A percentile compares a stretch with the other conserved stretches of the same genome.
Conservation (phyloP, 2,888 invertebrate genomes). For the Cryptus armator region DNA sequence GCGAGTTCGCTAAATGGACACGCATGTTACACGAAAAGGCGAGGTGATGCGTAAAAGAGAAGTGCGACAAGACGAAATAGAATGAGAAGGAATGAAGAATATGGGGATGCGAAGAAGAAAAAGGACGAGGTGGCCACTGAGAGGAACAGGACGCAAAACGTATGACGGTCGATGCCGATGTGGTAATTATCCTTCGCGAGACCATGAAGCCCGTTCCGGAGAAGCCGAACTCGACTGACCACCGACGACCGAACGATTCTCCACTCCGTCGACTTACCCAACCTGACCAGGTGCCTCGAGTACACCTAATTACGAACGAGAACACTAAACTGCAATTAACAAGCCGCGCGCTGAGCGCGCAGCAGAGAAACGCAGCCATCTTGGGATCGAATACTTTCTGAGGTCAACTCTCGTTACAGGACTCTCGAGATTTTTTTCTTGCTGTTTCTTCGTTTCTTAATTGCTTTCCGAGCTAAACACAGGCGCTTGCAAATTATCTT, state of each 20-base stretch:
- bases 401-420: slow-evolving; percentile 67
- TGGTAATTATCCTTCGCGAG: slow-evolving; percentile 78
- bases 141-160: slow-evolving; percentile 72
- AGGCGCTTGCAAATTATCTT: background rate
- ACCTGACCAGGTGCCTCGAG: slow-evolving; percentile 80
- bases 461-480: background rate
- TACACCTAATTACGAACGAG: slow-evolving; percentile 83
- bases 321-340: slow-evolving; percentile 84
- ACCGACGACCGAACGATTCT: slow-evolving; percentile 57
- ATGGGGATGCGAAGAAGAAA: slow-evolving; percentile 8
- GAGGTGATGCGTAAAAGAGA: slow-evolving; percentile 40
- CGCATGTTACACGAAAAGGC: slow-evolving; percentile 58
- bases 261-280: slow-evolving; percentile 33
- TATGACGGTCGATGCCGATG: slow-evolving; percentile 79
- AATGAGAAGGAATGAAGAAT: slow-evolving; percentile 41
- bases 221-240: slow-evolving; percentile 40
- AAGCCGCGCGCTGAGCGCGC: slow-evolving; percentile 71
- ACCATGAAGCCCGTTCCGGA: slow-evolving; percentile 56
- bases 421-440: slow-evolving; percentile 21
- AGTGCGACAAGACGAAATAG: slow-evolving; percentile 41
- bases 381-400: slow-evolving; percentile 75
- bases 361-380: slow-evolving; percentile 73
- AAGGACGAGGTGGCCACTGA: slow-evolving; percentile 5
- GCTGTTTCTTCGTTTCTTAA: background rate
- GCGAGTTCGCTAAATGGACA: slow-evolving; percentile 67